A percentile compares a stretch with the other conserved stretches of the same genome.
Evolutionary conservation across 2,113 vertebrate genomes (phyloP).

Genomic region (cattle (Bos taurus)): ARS-UCD2.0 NC_037337.1:100311501-100312000

Average conservation of each 20-base stretch:
- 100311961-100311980: accelerated
- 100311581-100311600: neutral
- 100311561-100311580: neutral
- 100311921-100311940: neutral
- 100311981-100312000: neutral
- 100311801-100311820: constrained; percentile 99
- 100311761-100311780: constrained; percentile 97
- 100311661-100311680: neutral
- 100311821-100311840: constrained; percentile 99
- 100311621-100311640: accelerated
- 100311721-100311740: constrained; percentile 97
- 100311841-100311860: constrained; percentile 94
- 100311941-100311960: neutral
- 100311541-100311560: too few species aligned
- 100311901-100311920: constrained; percentile 18
- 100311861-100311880: constrained; percentile 77
- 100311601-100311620: accelerated
- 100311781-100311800: constrained; percentile 96
- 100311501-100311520: neutral
- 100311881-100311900: constrained; percentile 63
- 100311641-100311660: accelerated
- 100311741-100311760: constrained; percentile 98
- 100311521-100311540: neutral
- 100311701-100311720: constrained; percentile 97
- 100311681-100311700: constrained; percentile 99